Percentiles rank a stretch among this genome's conserved stretches.
Conservation (phyloP, 2,888 invertebrate genomes). For the Drosophila algonquin region DNA sequence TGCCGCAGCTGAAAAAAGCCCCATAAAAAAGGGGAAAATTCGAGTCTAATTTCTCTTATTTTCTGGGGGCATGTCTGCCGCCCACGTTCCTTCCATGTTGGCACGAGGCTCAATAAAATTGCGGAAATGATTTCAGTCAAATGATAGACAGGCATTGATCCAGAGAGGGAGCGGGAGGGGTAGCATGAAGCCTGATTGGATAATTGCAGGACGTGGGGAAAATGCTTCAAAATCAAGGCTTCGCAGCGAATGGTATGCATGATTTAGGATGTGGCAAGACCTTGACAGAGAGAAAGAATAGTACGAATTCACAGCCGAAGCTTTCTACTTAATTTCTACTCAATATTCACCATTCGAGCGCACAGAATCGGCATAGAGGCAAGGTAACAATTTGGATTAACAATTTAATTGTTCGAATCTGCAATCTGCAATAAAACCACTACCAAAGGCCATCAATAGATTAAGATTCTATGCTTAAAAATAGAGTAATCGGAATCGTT, state of each 20-base stretch:
- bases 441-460: too few species aligned
- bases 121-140: conserved; percentile 81
- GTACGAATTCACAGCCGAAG: too few species aligned
- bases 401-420: too few species aligned
- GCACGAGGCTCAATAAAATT: conserved; percentile 76
- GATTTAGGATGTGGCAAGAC: neutral
- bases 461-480: too few species aligned
- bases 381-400: too few species aligned
- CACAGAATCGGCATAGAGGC: too few species aligned
- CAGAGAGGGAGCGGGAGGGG: conserved; percentile 17
- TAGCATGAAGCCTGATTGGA: conserved; percentile 34
- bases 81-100: conserved; percentile 60
- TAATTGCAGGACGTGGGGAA: conserved; percentile 31
- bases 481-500: too few species aligned
- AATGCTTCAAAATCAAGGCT: neutral
- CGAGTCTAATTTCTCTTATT: conserved; percentile 43
- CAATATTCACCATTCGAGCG: too few species aligned
- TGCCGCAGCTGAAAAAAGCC: conserved; percentile 21
- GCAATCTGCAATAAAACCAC: too few species aligned
- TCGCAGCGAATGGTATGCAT: neutral
- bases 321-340: too few species aligned
- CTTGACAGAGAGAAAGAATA: too few species aligned
- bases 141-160: conserved; percentile 71
- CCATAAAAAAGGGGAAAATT: conserved; percentile 7
- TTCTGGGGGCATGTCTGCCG: conserved; percentile 38